Percentiles rank a stretch among this genome's conserved stretches.
Evolutionary conservation across 2,113 vertebrate genomes (phyloP).

Genomic region (Nothobranchius furzeri): DNA sequence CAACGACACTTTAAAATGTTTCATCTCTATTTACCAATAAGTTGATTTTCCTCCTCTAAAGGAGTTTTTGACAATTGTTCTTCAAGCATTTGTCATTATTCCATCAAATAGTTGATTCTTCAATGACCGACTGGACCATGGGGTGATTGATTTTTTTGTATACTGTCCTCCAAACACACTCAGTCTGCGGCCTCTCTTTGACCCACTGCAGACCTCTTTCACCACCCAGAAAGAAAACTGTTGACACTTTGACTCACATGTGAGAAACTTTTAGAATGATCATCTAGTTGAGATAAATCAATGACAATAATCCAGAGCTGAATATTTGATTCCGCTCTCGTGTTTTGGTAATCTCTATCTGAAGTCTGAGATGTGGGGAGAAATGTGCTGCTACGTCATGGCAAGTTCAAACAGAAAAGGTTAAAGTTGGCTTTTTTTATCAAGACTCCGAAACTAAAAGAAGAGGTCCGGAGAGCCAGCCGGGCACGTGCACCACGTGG

Average conservation of each 20-base stretch:
- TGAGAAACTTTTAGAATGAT: conserved; percentile 16
- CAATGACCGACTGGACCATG: conserved; percentile 10
- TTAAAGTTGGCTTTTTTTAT: not conserved
- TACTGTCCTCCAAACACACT: conserved; percentile 63
- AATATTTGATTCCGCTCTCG: not conserved
- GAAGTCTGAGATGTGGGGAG: no score
- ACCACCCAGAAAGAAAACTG: conserved; percentile 19
- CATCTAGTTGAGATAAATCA: no score
- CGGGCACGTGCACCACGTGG: conserved; percentile 44
- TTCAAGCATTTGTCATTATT: no score
- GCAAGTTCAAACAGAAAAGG: not conserved
- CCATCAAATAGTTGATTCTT: conserved; percentile 12
- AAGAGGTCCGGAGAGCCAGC: conserved; percentile 57
- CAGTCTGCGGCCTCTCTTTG: conserved; percentile 61
- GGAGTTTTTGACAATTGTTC: no score
- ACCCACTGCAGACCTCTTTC: conserved; percentile 49
- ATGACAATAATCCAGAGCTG: conserved; percentile 3
- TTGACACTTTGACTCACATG: conserved; percentile 30
- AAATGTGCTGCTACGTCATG: no score
- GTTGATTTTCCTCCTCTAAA: no score
- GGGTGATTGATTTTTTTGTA: conserved; percentile 66
- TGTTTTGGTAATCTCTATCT: no score
- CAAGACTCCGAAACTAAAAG: not conserved
- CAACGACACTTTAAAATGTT: no score
- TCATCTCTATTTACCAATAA: no score